Percentiles rank a stretch among this genome's conserved stretches.
phyloP scores from a whole-genome alignment of 2,797 vertebrate genomes.

The Mycteria americana region DNA sequence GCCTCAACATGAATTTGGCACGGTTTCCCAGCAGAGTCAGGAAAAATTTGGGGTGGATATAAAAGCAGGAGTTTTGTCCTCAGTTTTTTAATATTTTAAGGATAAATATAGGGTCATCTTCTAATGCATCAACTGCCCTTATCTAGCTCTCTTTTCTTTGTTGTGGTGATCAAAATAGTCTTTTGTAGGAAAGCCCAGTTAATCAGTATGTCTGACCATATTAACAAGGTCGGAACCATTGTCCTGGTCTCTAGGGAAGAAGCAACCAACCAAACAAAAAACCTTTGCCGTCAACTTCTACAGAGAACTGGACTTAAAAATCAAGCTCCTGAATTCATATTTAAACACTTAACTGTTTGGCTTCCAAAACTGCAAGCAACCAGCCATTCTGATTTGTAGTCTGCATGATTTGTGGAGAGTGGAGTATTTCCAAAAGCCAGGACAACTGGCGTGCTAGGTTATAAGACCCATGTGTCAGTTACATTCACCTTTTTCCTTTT shows the following conservation, averaged over 20 bases:
- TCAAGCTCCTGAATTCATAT: not conserved
- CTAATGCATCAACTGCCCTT: not conserved
- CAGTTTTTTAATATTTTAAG: not conserved
- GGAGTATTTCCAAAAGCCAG: not conserved
- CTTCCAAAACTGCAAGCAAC: not conserved
- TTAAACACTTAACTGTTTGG: not conserved
- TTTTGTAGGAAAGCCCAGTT: not conserved
- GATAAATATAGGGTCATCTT: not conserved
- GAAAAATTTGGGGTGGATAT: not conserved
- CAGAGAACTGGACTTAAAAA: not conserved
- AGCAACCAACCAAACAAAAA: not conserved
- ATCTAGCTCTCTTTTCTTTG: not conserved
- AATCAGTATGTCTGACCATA: not conserved
- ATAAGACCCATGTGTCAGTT: not conserved
- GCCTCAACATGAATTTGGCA: slow-evolving; percentile 34
- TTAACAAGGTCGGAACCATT: not conserved
- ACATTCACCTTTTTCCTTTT: not conserved
- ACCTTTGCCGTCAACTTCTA: not conserved
- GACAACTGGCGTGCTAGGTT: not conserved
- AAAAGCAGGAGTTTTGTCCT: not conserved
- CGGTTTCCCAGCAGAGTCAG: not conserved
- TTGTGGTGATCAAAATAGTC: not conserved
- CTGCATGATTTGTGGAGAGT: not conserved
- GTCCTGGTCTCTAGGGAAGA: not conserved
- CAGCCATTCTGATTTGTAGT: not conserved